These are phyloP conservation scores for Chouioia cunea DNA, from an alignment of 2,888 invertebrate genomes.

Conservation along the genomic window DNA sequence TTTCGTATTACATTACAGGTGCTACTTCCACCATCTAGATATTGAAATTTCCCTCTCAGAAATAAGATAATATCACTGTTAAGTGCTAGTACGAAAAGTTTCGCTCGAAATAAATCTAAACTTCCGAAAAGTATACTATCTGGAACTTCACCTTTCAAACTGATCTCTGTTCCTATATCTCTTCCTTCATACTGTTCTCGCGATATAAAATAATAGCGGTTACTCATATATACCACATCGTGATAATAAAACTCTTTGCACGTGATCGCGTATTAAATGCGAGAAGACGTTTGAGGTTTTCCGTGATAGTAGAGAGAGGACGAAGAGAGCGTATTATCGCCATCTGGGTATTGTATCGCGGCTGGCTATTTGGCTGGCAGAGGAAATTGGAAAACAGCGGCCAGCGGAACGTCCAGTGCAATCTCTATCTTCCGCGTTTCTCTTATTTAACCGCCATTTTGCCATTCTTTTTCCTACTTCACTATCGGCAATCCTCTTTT, in stretches of 20 bases:
- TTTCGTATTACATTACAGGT: no score
- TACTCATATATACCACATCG: no score
- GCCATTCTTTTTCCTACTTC: slow-evolving; percentile 10
- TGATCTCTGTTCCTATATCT: slow-evolving; percentile 19
- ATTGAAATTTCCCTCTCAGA: no score
- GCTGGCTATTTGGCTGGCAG: slow-evolving; percentile 37
- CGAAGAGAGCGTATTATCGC: slow-evolving; percentile 42
- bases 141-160: neutral
- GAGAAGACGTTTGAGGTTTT: slow-evolving; percentile 34
- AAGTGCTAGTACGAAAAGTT: no score
- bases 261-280: slow-evolving; percentile 9
- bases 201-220: slow-evolving; percentile 29
- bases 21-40: no score
- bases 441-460: slow-evolving; percentile 10
- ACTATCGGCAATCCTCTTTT: neutral
- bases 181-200: slow-evolving; percentile 15
- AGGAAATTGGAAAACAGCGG: slow-evolving; percentile 59
- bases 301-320: neutral
- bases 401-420: slow-evolving; percentile 43
- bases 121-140: no score
- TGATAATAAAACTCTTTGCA: slow-evolving; percentile 13
- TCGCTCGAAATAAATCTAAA: no score
- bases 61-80: no score
- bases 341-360: slow-evolving; percentile 36
- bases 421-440: slow-evolving; percentile 3